Percentiles rank a stretch among this genome's conserved stretches.
These are phyloP conservation scores for Andricus quercusramuli DNA, from an alignment of 2,888 invertebrate species.

Conservation along the genomic window DNA sequence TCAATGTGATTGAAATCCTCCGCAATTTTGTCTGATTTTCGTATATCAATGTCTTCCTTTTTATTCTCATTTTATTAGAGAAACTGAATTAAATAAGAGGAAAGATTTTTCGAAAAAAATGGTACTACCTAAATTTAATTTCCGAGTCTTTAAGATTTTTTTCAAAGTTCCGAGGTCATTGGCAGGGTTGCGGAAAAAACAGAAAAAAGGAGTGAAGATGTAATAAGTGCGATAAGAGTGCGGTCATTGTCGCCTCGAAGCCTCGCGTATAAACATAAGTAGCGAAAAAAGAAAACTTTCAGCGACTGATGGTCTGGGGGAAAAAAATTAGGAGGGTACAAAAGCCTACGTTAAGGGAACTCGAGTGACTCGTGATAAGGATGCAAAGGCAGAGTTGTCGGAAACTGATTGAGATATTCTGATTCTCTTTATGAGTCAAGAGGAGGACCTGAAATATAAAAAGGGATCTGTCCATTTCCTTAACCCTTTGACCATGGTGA, in stretches of 20 bases:
- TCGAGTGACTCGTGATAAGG: neutral
- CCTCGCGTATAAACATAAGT: constrained; percentile 6
- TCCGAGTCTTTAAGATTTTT: neutral
- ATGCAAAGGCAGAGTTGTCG: neutral
- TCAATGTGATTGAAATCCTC: no score
- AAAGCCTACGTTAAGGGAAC: neutral
- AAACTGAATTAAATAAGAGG: neutral
- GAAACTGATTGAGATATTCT: neutral
- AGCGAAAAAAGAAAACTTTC: constrained; percentile 21
- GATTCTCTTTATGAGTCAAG: neutral
- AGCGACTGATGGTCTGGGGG: constrained; percentile 10
- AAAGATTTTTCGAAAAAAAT: neutral
- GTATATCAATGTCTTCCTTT: neutral
- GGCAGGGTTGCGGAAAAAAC: constrained; percentile 24
- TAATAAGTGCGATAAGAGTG: constrained; percentile 41
- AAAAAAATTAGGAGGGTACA: constrained; percentile 7
- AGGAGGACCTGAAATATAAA: neutral
- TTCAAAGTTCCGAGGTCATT: constrained; percentile 21
- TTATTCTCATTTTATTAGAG: neutral
- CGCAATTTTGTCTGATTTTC: no score
- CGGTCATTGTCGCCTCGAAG: constrained; percentile 39
- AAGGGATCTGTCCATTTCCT: neutral
- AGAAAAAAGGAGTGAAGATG: constrained; percentile 29
- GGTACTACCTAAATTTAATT: neutral
- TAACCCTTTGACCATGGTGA: neutral